Conservation (phyloP, 2,888 invertebrate species). For the Chrysolina oricalcia region DNA sequence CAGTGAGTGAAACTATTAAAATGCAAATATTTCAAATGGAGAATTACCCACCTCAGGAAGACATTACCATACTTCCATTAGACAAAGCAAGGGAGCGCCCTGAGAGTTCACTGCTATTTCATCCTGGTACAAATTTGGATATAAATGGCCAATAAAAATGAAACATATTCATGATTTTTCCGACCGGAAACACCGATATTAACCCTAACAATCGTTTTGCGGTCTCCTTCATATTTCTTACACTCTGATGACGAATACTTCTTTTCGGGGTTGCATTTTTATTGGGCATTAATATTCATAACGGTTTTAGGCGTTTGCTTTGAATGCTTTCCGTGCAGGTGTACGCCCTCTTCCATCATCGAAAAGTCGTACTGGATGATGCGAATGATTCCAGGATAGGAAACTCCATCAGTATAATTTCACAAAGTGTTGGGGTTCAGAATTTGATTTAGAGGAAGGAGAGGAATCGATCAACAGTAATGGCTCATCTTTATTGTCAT, state of each 20-base stretch:
- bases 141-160: slow-evolving; percentile 73
- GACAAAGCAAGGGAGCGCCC: slow-evolving; percentile 54
- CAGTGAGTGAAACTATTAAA: slow-evolving; percentile 71
- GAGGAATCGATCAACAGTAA: too few species aligned
- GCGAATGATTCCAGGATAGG: not conserved
- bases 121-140: slow-evolving; percentile 68
- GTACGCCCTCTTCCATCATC: slow-evolving; percentile 39
- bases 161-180: slow-evolving; percentile 73
- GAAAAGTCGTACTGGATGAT: not conserved
- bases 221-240: slow-evolving; percentile 62
- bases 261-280: slow-evolving; percentile 60
- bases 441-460: too few species aligned
- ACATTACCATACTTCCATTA: slow-evolving; percentile 62
- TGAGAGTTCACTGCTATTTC: slow-evolving; percentile 62
- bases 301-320: slow-evolving; percentile 52
- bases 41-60: slow-evolving; percentile 63
- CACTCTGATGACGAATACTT: slow-evolving; percentile 63
- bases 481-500: too few species aligned
- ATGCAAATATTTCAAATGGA: slow-evolving; percentile 70
- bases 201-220: slow-evolving; percentile 63
- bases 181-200: slow-evolving; percentile 69
- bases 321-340: slow-evolving; percentile 47
- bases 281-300: slow-evolving; percentile 63
- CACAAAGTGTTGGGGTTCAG: too few species aligned
- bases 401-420: not conserved